Evolutionary conservation across 2,888 invertebrate species (phyloP).

Genomic region (Empis stercorea): DNA sequence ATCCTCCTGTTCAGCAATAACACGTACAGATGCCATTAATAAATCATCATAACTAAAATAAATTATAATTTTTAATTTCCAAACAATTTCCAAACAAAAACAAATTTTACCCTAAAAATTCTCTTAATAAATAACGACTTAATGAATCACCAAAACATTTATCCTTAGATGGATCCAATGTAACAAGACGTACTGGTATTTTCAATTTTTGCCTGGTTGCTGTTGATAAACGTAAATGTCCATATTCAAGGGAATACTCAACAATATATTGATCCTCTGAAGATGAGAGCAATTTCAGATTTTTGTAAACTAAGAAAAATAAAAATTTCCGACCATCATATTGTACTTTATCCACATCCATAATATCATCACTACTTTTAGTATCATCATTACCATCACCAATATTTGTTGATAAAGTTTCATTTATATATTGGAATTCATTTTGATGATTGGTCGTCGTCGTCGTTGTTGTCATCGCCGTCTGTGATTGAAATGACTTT

Average conservation of each 20-base stretch:
- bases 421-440: no score
- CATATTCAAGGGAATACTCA: slow-evolving; percentile 96
- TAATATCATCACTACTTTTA: not conserved
- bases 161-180: slow-evolving; percentile 75
- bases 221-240: slow-evolving; percentile 81
- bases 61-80: not conserved
- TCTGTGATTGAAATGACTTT: slow-evolving; percentile 7
- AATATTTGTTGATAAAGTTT: no score
- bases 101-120: slow-evolving; percentile 60
- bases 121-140: slow-evolving; percentile 77
- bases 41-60: slow-evolving; percentile 70
- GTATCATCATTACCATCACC: no score
- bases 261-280: slow-evolving; percentile 88
- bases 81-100: not conserved
- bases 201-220: slow-evolving; percentile 74
- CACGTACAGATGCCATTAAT: slow-evolving; percentile 91
- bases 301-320: slow-evolving; percentile 6
- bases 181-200: slow-evolving; percentile 81
- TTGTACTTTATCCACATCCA: slow-evolving; percentile 3
- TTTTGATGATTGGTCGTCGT: no score
- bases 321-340: slow-evolving; percentile 9
- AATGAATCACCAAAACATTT: slow-evolving; percentile 89
- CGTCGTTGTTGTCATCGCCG: slow-evolving; percentile 1
- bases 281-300: slow-evolving; percentile 6
- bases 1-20: slow-evolving; percentile 88